A percentile compares a stretch with the other conserved stretches of the same genome.
Evolutionary conservation across 2,113 vertebrate species (phyloP).

Genomic region (Pollachius pollachius): DNA sequence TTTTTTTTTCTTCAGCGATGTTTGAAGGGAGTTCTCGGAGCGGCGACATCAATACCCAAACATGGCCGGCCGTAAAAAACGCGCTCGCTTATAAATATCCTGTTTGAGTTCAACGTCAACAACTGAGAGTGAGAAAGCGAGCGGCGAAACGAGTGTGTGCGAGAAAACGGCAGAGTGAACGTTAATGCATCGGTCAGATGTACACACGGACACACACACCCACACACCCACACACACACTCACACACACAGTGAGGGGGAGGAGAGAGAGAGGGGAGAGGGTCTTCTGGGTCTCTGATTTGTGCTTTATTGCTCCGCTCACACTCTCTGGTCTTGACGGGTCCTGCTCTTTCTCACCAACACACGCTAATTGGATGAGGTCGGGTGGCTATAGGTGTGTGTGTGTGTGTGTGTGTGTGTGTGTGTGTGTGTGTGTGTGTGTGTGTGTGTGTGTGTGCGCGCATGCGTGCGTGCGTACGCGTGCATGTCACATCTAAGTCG

Average conservation of each 20-base stretch:
- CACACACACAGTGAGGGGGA: not conserved
- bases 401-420: constrained; percentile 32
- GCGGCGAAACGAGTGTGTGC: constrained; percentile 18
- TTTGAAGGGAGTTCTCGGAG: constrained; percentile 41
- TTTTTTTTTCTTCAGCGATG: constrained; percentile 29
- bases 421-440: constrained; percentile 26
- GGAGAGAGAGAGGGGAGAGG: constrained; percentile 28
- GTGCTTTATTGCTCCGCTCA: constrained; percentile 63
- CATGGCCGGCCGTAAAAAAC: not conserved
- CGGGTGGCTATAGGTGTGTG: constrained; percentile 53
- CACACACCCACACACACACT: no score
- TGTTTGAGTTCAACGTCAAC: constrained; percentile 8
- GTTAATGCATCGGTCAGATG: constrained; percentile 71
- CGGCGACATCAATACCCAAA: not conserved
- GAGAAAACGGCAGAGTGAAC: constrained; percentile 33
- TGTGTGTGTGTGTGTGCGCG: constrained; percentile 48
- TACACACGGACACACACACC: constrained; percentile 7
- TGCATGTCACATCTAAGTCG: constrained; percentile 60
- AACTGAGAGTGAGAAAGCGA: no score
- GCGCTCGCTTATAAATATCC: constrained; percentile 30
- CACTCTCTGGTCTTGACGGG: constrained; percentile 63
- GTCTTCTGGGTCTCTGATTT: constrained; percentile 51
- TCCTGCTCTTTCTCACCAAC: constrained; percentile 78
- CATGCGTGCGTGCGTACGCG: constrained; percentile 21
- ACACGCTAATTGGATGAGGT: constrained; percentile 75